Evolutionary conservation across 2,888 invertebrate genomes (phyloP), one percentile per base, ranked within the genome.

Genomic region (Idaea biselata): DNA sequence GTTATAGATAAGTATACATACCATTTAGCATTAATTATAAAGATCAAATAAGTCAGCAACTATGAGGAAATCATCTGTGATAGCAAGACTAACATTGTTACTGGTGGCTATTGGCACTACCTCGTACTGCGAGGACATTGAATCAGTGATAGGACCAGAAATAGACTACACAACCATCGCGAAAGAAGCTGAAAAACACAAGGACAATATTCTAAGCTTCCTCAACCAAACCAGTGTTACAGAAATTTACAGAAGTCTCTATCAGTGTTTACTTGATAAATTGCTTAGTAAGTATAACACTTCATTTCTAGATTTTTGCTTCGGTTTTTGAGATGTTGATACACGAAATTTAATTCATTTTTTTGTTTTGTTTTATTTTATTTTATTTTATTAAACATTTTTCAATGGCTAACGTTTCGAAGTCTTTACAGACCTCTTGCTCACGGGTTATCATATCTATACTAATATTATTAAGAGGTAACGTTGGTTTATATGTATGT

Each of bases 111-210:
- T 44, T 14, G 7, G 3, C 44, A 44, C 14, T 44, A 44, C 1
- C 3, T 44, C 44, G 8, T 25, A 62, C 54, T 68, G 73, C 11
- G 69, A 76, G 0, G 74, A 72, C 0, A 61, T 64, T 0, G 76
- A 74, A 11, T 60, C 69, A 1, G 73, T 77, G 16, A 66, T 75
- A 0, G 75, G 75, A 0, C 77, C 75, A 1, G 83, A 82, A 1
- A 78, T 89, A 33, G 90, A 91, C 71, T 91, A 89, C 61, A 76
- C 87, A 0, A 69, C 71, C 16, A 60, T 91, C 18, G 91, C 91
- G 0, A 73, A 70, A 0, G 84, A 89, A 58, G 89, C 88, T 0
- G 91, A 91, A 63, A 74, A 44, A 17, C 80, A 89, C 65, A 91
- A 91, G 62, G 64, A 73, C 8, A 77, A 90, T 54, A 81, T 91